Percentiles rank a stretch among this genome's conserved stretches.
Conservation (phyloP, 2,888 invertebrate genomes). For the Eueremaeus valkanovi region DNA sequence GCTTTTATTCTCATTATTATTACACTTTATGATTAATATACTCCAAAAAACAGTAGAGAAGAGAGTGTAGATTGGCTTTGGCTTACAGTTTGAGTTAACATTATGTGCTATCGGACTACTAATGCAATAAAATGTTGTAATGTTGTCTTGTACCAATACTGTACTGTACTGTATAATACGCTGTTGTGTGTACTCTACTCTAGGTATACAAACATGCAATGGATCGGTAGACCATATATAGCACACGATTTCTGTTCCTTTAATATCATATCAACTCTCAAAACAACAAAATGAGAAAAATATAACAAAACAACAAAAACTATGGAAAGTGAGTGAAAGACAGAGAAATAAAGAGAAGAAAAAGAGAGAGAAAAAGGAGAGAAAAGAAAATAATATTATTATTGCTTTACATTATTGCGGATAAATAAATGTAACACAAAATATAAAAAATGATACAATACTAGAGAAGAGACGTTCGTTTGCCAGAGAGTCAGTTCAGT, state of each 20-base stretch:
- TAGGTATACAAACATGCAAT: too few species aligned
- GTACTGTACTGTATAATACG: background rate
- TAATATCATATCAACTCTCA: background rate
- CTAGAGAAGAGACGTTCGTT: background rate
- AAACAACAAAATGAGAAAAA: constrained; percentile 14
- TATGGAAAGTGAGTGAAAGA: background rate
- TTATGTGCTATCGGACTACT: background rate
- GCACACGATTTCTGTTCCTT: background rate
- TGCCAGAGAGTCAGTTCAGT: background rate
- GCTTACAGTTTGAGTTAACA: background rate
- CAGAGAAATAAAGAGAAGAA: background rate
- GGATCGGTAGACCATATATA: background rate
- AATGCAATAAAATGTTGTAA: constrained; percentile 21
- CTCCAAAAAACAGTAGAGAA: background rate
- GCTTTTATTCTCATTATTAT: background rate
- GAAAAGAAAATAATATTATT: constrained; percentile 18
- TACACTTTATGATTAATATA: constrained; percentile 1
- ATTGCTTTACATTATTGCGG: constrained; percentile 17
- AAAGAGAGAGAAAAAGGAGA: constrained; percentile 24
- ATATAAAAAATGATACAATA: background rate
- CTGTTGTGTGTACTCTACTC: background rate
- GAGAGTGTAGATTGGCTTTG: background rate
- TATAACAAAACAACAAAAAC: background rate
- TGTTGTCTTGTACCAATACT: background rate
- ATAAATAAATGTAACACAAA: constrained; percentile 5